phyloP scores from a whole-genome alignment of 1,140 invertebrate species.

The Uloborus diversus region DNA sequence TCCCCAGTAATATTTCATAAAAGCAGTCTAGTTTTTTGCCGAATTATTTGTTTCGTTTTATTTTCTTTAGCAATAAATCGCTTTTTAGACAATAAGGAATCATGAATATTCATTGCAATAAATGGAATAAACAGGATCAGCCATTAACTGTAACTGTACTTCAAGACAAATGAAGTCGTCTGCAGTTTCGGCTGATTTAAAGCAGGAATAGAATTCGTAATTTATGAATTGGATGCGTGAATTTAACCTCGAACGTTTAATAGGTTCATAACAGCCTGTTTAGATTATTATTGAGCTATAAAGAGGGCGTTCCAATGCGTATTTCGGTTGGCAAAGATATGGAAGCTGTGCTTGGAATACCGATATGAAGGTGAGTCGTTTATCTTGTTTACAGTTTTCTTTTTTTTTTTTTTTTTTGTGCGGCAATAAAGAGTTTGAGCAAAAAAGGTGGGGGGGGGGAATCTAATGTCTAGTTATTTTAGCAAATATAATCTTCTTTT shows the following conservation, averaged over 20 bases:
- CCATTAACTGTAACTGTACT: not conserved
- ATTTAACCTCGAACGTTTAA: not conserved
- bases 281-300: conserved; percentile 11
- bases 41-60: not conserved
- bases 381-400: not conserved
- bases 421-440: no score
- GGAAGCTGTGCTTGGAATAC: not conserved
- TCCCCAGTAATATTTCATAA: no score
- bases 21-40: no score
- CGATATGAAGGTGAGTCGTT: not conserved
- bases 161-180: conserved; percentile 1
- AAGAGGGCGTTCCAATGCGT: not conserved
- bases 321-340: not conserved
- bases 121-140: conserved; percentile 12
- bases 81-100: not conserved
- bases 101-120: conserved; percentile 29
- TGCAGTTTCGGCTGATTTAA: not conserved
- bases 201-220: not conserved
- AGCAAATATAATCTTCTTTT: no score
- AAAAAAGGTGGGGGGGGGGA: no score
- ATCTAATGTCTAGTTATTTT: no score
- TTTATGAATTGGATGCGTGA: not conserved
- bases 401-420: not conserved
- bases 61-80: not conserved
- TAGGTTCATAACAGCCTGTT: conserved; percentile 3